Evolutionary conservation across 2,888 invertebrate species (phyloP).

Genomic region (Neelides folsomi): DNA sequence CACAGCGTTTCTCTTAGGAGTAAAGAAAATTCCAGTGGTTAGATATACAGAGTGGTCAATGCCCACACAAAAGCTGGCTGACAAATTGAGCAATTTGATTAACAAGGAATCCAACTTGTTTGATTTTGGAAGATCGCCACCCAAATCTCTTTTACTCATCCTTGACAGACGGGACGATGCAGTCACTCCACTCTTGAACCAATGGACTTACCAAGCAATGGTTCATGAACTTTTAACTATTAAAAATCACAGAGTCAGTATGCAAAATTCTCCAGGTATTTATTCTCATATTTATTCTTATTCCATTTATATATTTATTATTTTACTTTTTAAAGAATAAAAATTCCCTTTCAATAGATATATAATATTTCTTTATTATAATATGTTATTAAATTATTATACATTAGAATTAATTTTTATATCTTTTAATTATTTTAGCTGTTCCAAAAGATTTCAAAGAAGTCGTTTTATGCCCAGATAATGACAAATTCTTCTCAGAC

Average conservation of each 20-base stretch:
- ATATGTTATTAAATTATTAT: background rate
- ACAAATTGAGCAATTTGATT: conserved; percentile 66
- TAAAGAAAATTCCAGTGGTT: conserved; percentile 81
- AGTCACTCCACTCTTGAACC: conserved; percentile 83
- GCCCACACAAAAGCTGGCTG: conserved; percentile 69
- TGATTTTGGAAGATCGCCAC: conserved; percentile 54
- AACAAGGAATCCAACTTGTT: conserved; percentile 76
- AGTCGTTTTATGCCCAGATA: conserved; percentile 84
- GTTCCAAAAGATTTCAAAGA: conserved; percentile 76
- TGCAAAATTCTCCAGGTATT: conserved; percentile 62
- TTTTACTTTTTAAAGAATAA: background rate
- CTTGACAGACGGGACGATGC: conserved; percentile 89
- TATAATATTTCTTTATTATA: background rate
- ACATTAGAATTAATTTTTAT: too few relatives aligned
- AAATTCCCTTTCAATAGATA: background rate
- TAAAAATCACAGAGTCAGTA: conserved; percentile 81
- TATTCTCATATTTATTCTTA: conserved; percentile 1
- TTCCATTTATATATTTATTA: background rate
- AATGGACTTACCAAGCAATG: conserved; percentile 99
- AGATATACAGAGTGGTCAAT: conserved; percentile 78
- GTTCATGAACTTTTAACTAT: conserved; percentile 92
- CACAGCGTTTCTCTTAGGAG: conserved; percentile 66
- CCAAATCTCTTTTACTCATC: conserved; percentile 69
- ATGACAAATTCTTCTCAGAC: conserved; percentile 85
- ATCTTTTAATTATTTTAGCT: too few relatives aligned